Base-by-base conservation (phyloP, 2,888 invertebrate genomes). In the Encarsia formosa region DNA sequence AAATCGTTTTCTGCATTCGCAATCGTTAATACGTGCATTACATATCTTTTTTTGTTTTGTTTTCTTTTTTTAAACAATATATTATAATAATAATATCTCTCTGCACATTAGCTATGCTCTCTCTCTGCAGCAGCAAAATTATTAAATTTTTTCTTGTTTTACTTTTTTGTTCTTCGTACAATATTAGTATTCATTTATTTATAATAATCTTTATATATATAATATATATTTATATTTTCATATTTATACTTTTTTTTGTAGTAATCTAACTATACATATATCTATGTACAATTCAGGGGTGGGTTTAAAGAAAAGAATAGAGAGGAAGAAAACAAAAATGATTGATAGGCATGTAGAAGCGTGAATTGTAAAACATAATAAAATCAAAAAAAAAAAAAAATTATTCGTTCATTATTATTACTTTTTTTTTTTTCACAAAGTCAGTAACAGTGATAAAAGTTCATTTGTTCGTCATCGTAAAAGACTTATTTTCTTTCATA, bases 231-330 rank as follows among this genome's bases (percentile, higher is more conserved):
- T 57, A 62, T 60, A 61, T 63, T 58, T 58, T 58, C 61, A 56
- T 58, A 54, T 22, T 41, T 38, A 60, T 58, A 59, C 61, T 56
- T 58, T 53, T 20, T 45, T 32, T 55, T 61, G 52, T 54, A 62
- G 66, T 67, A 69, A 71, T 71, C 71, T 72, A 73, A 69, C 71
- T 73, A 73, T 72, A 72, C 71, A 73, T 73, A 69, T 68, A 73
- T 70, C 70, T 73, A 73, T 73, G 66, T 73, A 73, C 73, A 73
- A 67, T 68, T 68, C 64, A 58, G 62, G 64, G 60, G 58, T 50
- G 49, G 58, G 60, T n/a, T n/a, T 51, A 34, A 35, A 40, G 56
- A 53, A 32, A 37, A 42, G 54, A 52, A 39, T 20, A 35, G 23
- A 29, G 32, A 38, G n/a, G 18, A 19, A 44, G 39, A 32, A 53